These are phyloP conservation scores for Pachypanchax playfairii DNA, from an alignment of 2,113 vertebrate genomes.

Conservation along the genomic window DNA sequence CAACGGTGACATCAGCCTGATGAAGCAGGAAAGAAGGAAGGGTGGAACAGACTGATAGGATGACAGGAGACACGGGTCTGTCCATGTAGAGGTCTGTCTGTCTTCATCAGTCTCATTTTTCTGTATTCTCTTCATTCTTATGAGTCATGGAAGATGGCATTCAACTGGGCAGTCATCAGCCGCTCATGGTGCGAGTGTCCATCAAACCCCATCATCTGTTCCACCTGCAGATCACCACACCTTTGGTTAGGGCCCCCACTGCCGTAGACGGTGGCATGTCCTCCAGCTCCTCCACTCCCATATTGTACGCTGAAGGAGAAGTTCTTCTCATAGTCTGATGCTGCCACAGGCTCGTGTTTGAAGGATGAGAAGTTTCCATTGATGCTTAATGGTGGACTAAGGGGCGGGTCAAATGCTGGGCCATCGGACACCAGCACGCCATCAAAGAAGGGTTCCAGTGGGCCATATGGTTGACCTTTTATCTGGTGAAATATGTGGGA, in stretches of 20 bases:
- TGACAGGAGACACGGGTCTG: constrained; percentile 23
- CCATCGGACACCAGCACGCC: constrained; percentile 89
- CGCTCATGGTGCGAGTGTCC: constrained; percentile 94
- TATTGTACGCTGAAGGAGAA: constrained; percentile 96
- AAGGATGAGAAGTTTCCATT: constrained; percentile 98
- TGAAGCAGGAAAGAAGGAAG: constrained; percentile 32
- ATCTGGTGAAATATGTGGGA: constrained; percentile 93
- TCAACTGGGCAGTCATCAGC: constrained; percentile 93
- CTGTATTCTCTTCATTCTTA: constrained; percentile 54
- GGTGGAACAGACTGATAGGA: constrained; percentile 15
- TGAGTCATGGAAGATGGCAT: constrained; percentile 97
- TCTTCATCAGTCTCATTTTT: constrained; percentile 41
- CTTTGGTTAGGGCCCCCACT: constrained; percentile 71
- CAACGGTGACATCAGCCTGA: constrained; percentile 1
- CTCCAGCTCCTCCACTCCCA: constrained; percentile 80
- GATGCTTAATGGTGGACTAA: constrained; percentile 96
- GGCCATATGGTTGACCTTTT: constrained; percentile 85
- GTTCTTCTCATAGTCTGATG: constrained; percentile 89
- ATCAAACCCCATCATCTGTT: constrained; percentile 91
- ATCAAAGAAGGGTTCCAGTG: constrained; percentile 93
- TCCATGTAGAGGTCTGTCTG: constrained; percentile 25
- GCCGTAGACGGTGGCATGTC: constrained; percentile 85
- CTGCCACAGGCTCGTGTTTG: constrained; percentile 86
- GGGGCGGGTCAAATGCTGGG: constrained; percentile 91
- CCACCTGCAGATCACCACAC: constrained; percentile 88